Evolutionary conservation across 2,888 invertebrate species (phyloP).

Genomic region (Meta bourneti): DNA sequence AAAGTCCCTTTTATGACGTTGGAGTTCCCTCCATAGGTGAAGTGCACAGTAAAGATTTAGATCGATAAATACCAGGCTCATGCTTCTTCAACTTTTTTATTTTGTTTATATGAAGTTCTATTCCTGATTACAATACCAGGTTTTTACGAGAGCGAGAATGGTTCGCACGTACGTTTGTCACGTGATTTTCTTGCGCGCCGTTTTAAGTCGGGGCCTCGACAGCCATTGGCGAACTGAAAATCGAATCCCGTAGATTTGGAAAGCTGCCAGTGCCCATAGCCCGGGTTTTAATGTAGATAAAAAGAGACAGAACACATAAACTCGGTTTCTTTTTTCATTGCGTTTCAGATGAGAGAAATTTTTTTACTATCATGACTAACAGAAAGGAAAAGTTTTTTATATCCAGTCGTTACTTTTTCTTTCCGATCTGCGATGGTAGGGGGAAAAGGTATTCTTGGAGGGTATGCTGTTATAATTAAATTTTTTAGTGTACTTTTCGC

Average conservation of each 20-base stretch:
- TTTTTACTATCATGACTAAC: conserved; percentile 48
- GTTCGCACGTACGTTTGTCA: conserved; percentile 71
- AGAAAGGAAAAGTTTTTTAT: conserved; percentile 20
- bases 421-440: not conserved
- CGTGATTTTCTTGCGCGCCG: conserved; percentile 61
- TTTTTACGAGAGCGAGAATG: conserved; percentile 72
- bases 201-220: conserved; percentile 28
- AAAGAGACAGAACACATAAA: conserved; percentile 64
- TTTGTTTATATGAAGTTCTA: conserved; percentile 51
- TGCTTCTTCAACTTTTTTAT: conserved; percentile 18
- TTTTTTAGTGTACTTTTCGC: not conserved
- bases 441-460: not conserved
- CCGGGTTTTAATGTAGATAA: conserved; percentile 67
- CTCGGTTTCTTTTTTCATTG: conserved; percentile 37
- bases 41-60: conserved; percentile 59
- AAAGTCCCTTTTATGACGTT: conserved; percentile 41
- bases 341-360: conserved; percentile 44
- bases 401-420: not conserved
- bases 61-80: conserved; percentile 64
- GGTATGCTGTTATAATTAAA: not conserved
- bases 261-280: conserved; percentile 58
- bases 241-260: conserved; percentile 66
- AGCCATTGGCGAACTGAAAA: conserved; percentile 51
- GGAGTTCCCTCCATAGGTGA: conserved; percentile 38
- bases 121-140: conserved; percentile 69